Conservation (phyloP, 2,888 invertebrate species). For the Strigamia transsilvanica region DNA sequence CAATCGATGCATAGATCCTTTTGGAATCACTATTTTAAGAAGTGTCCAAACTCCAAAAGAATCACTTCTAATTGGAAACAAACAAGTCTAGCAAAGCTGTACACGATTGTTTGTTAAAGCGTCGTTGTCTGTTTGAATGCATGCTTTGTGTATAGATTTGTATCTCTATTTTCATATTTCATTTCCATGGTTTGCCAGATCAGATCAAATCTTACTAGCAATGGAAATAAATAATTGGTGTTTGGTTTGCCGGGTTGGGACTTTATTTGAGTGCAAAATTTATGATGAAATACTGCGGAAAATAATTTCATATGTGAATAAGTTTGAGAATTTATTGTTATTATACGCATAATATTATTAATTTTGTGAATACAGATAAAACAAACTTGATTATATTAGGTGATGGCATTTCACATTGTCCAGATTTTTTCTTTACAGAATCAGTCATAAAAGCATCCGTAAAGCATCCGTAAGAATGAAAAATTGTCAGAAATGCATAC, state of each 20-base stretch:
- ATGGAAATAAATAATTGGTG: constrained; percentile 23
- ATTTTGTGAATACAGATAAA: too few species aligned
- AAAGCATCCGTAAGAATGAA: too few species aligned
- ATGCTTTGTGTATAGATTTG: constrained; percentile 6
- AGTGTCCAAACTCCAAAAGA: neutral
- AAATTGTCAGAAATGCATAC: neutral
- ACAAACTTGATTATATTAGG: too few species aligned
- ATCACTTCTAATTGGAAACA: neutral
- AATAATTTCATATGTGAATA: neutral
- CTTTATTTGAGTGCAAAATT: neutral
- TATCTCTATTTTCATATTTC: neutral
- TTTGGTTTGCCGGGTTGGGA: neutral
- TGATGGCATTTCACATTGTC: too few species aligned
- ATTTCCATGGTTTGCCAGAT: constrained; percentile 13
- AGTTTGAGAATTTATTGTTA: neutral
- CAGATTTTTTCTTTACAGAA: too few species aligned
- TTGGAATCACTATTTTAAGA: constrained; percentile 2
- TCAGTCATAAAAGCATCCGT: too few species aligned
- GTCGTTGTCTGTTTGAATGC: neutral
- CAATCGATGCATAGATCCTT: constrained; percentile 33
- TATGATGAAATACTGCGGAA: neutral
- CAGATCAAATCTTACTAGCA: neutral
- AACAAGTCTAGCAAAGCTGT: neutral
- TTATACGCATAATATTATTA: too few species aligned
- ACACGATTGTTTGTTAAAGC: neutral